A percentile compares a stretch with the other conserved stretches of the same genome.
phyloP scores from a whole-genome alignment of 2,888 invertebrate species.

The Luperina testacea region DNA sequence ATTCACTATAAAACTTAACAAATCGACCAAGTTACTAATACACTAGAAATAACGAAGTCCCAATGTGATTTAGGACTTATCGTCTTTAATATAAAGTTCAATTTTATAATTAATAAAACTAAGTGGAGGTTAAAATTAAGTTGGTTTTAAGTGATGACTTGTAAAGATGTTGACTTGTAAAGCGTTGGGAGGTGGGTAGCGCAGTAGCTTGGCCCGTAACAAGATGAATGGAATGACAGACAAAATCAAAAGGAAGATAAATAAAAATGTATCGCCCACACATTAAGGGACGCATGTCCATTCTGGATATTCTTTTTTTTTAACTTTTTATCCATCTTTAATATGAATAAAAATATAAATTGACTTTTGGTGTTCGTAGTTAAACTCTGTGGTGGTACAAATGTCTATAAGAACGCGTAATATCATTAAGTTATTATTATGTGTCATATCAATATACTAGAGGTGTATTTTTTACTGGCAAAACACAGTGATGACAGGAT shows the following conservation, averaged over 20 bases:
- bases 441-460: background rate
- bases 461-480: background rate
- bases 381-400: background rate
- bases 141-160: constrained; percentile 73
- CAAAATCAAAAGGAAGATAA: constrained; percentile 78
- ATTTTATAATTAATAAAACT: constrained; percentile 42
- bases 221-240: constrained; percentile 82
- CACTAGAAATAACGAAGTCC: constrained; percentile 7
- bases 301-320: constrained; percentile 20
- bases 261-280: constrained; percentile 83
- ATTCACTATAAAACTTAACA: constrained; percentile 81
- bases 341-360: background rate
- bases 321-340: background rate
- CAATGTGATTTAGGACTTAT: constrained; percentile 49
- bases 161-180: constrained; percentile 75
- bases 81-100: constrained; percentile 68
- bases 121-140: constrained; percentile 28
- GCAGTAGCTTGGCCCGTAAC: constrained; percentile 83
- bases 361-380: background rate
- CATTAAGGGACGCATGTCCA: constrained; percentile 70
- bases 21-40: constrained; percentile 57
- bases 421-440: background rate
- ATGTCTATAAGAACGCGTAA: background rate
- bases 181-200: constrained; percentile 76
- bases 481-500: background rate